Evolutionary conservation across 1,140 invertebrate genomes (phyloP).

Genomic region (Polypedilum vanderplanki): DNA sequence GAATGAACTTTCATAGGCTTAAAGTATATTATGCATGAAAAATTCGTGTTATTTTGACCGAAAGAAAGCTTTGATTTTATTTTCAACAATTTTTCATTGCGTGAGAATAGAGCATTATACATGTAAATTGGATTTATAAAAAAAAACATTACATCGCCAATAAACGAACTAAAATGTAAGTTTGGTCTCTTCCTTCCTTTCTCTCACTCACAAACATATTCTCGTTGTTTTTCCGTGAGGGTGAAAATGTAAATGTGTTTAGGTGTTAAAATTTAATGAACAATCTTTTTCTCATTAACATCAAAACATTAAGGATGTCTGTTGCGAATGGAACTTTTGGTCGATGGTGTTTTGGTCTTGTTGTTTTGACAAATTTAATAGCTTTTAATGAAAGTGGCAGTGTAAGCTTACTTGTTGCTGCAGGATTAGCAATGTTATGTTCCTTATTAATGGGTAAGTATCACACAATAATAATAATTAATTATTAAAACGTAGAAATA

Average conservation of each 20-base stretch:
- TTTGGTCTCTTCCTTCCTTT: no score
- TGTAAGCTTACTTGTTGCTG: conserved; percentile 37
- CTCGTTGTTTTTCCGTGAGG: no score
- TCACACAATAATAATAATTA: neutral
- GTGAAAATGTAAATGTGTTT: no score
- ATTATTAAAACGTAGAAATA: neutral
- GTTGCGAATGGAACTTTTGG: conserved; percentile 33
- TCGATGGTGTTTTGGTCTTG: conserved; percentile 39
- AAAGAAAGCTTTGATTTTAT: neutral
- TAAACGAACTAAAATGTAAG: no score
- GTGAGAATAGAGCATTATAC: neutral
- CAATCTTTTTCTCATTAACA: neutral
- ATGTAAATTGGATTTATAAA: neutral
- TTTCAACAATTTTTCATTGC: neutral
- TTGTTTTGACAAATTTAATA: conserved; percentile 39
- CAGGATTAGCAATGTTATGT: conserved; percentile 37
- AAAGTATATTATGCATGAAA: neutral
- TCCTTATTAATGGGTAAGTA: conserved; percentile 38
- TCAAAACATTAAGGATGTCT: no score
- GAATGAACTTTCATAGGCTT: neutral
- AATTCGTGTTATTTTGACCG: neutral
- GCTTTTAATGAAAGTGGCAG: conserved; percentile 41
- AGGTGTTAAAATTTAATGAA: neutral
- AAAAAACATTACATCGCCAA: neutral
- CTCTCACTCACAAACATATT: no score